Conservation (phyloP, 2,888 invertebrate species). For the Ceratothoa steindachneri region DNA sequence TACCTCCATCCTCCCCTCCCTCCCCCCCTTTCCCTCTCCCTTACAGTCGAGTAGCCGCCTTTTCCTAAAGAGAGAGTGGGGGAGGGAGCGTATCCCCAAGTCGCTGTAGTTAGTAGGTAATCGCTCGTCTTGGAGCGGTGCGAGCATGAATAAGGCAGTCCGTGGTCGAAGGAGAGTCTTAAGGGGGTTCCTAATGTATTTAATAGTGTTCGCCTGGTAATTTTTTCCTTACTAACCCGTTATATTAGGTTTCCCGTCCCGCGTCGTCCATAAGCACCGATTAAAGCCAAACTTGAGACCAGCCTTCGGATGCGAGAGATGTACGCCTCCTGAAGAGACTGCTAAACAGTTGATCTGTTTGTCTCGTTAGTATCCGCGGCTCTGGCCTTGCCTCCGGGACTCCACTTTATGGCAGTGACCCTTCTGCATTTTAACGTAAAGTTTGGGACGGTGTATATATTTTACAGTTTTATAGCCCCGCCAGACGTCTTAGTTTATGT, state of each 20-base stretch:
- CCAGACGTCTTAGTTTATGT: neutral
- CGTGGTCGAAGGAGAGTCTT: neutral
- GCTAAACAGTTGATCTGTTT: neutral
- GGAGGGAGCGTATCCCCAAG: neutral
- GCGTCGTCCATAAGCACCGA: conserved; percentile 9
- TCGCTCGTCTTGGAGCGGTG: neutral
- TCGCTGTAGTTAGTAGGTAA: neutral
- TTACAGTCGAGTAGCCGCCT: too few relatives aligned
- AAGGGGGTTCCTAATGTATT: neutral
- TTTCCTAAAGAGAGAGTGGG: too few relatives aligned
- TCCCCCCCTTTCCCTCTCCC: too few relatives aligned
- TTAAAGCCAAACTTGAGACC: neutral
- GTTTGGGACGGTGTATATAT: neutral
- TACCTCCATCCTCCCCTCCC: too few relatives aligned
- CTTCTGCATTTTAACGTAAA: neutral
- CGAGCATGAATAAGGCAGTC: neutral
- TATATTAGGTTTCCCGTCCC: neutral
- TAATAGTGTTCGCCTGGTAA: neutral
- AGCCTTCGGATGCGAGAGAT: neutral
- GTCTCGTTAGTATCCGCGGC: neutral
- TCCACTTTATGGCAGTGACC: neutral
- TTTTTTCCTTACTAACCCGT: neutral
- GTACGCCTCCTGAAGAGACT: neutral
- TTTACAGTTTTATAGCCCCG: neutral
- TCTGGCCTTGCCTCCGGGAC: neutral